Evolutionary conservation across 2,888 invertebrate genomes (phyloP), one percentile per base, ranked within the genome.

Genomic region (Chirona hameri): DNA sequence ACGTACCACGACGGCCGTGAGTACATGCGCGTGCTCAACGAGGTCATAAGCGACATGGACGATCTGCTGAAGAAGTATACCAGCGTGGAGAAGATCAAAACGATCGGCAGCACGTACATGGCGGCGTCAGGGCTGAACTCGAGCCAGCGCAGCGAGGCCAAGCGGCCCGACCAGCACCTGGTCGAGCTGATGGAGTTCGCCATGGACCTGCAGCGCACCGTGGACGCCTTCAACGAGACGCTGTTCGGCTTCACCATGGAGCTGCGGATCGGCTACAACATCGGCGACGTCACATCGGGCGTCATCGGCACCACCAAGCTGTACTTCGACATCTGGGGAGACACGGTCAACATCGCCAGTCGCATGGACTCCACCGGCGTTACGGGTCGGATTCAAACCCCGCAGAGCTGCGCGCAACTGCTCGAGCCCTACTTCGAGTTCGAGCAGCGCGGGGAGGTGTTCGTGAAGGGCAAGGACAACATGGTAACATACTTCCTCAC

Each of bases 311-410:
- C 97, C 14, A 95, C 95, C 1, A 99, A 98, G 87, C 90, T 99
- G 84, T 95, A 96, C 88, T 99, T 98, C 86, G 98, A 98, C 88
- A 98, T 98, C 86, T 99, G 98, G 98, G 98, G 98, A 0, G 98
- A 99, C 88, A 96, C 98, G 0, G 98, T 99, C 0, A 99, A 99
- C 88, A 97, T 98, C 83, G 96, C 98, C 0, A 96, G 96, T 14
- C 91, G 98, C 82, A 99, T 99, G 99, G 98, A 99, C 88, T 95
- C 96, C 0, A 98, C 98, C 0, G 98, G 98, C 0, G 92, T 97
- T 18, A 91, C 93, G 7, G 94, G 95, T 83, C 90, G 93, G 81
- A 94, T 97, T 85, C 96, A 96, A 87, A 91, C 95, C 5, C 93
- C 95, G 24, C 93, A 93, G 86, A 92, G 93, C 83, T 94, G 94